Base-by-base conservation (phyloP, 2,888 invertebrate genomes). In the Lutraria lutraria region DNA sequence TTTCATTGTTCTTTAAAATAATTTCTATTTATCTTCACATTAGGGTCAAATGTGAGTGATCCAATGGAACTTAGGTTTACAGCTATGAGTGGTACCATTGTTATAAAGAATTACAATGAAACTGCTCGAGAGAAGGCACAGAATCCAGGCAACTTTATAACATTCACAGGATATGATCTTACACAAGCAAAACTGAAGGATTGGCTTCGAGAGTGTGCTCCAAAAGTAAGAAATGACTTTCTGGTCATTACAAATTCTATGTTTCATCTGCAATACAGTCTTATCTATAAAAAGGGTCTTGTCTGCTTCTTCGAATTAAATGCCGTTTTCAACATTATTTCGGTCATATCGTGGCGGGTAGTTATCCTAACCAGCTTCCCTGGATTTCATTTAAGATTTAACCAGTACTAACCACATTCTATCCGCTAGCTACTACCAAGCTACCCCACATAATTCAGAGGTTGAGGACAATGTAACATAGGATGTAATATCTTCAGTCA, bases 171-270 rank as follows among this genome's bases (percentile, higher is more conserved):
- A 6, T 93, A 92, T 88, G 88, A 88, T 13, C 94, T 96, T 72
- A 68, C 94, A 10, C 94, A 94, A 52, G 85, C 88, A 0, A 90
- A 88, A 29, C 89, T 96, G 10, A 94, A 95, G 88, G 93, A 95
- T 88, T 96, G 95, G 95, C 92, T 96, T 12, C 91, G 95, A 53
- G 83, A 91, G 12, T 96, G 95, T 93, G 94, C 95, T 43, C 94
- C 93, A 87, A 94, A 95, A 94, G 96, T 96, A 79, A 21, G 88
- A 19, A 19, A 56, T 6, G 56, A 56, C 15, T 2, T 56, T 6
- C 12, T 56, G 3, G 19, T 56, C 21, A 21, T 56, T 56, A 21
- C 21, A 56, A 16, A 19, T 56, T 19, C 56, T 56, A 13, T 56
- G 19, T 21, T 56, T 56, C 12, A 56, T 56, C 12, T 56, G 56